Evolutionary conservation across 1,140 invertebrate species (phyloP), one percentile per base, ranked within the genome.

Genomic region (Ridgeia piscesae): DNA sequence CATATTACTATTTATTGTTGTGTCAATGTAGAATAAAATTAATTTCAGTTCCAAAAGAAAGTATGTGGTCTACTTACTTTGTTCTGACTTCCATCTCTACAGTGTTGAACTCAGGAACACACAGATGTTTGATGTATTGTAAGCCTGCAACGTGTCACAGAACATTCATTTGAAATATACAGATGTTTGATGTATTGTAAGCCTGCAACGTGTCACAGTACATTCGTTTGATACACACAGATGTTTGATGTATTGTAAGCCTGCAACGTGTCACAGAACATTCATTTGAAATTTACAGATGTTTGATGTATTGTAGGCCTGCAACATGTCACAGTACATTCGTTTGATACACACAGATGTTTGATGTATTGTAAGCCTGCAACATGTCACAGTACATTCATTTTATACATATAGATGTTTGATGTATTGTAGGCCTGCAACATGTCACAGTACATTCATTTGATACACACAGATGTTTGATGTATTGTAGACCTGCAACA

Each of bases 251-350:
- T 97, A 97, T 93, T 98, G 97, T 35, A 98, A 94, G 6, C 98
- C 98, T 95, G 88, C 34, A 77, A 77, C 11, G 27, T 77, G 58
- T 77, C 58, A 77, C 27, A 42, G 42, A 6, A 42, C 42, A 42
- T 11, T 42, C n/a, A n/a, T n/a, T n/a, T n/a, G 97, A 96, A 8
- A 97, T 96, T 94, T 97, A 97, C 0, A 98, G 96, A 21, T 97
- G 96, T 94, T 97, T 97, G 92, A 99, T 97, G 93, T 97, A 97
- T 93, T 98, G 97, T 35, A 98, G 94, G 6, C 98, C 98, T 95
- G 88, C 34, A 77, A 77, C 11, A 77, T 77, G 58, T 77, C 58
- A 77, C 27, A 42, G 42, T 42, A 42, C 42, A 42, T 11, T 42
- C n/a, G n/a, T n/a, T n/a, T n/a, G n/a, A n/a, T n/a, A n/a, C n/a